Base-by-base conservation (phyloP, 2,797 vertebrate genomes). In the Notamacropus eugenii region DNA sequence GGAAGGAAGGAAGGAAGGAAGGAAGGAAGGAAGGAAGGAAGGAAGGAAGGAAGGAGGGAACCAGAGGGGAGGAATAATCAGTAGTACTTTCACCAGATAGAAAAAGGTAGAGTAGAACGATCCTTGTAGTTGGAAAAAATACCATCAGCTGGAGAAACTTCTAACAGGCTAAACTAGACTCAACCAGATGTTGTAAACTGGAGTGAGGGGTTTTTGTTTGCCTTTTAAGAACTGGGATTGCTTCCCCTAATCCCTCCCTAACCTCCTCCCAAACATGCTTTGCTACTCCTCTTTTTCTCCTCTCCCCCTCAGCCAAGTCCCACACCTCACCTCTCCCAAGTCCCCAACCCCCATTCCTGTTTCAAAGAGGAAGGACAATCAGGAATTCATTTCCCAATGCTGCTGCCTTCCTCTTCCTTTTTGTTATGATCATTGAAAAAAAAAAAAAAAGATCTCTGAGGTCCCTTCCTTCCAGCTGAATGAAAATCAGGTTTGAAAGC, bases 11-110 rank as follows among this genome's bases (percentile, higher is more conserved):
- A 28, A 9, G 24, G 5, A 28, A 8, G 5, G 5, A 57, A 8
- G 24, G 5, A 57, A 1, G 27, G 5, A 57, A 8, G 57, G 1
- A 12, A 11, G 58, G 10, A 3, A 13, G 58, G 2, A 59, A 11
- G 11, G 0, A 31, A 4, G 29, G 0, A 59, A 13, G 3, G 11
- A 31, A 4, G 29, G 11, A 12, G 3, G 10, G 10, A 5, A 27
- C 24, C 24, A 57, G 31, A 12, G 11, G 16, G 67, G 5, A 74
- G 14, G 14, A 34, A 62, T 29, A 62, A 62, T 31, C 29, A 62
- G 58, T 31, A 62, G 29, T 29, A 62, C 58, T 12, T 62, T 62
- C 11, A 62, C 11, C 27, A 34, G 29, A 62, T 13, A 31, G 58
- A 13, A 62, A 62, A 27, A 34, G 11, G 31, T 62, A 62, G 1